phyloP scores from a whole-genome alignment of 2,797 vertebrate species.

The Yasuhikotakia modesta region DNA sequence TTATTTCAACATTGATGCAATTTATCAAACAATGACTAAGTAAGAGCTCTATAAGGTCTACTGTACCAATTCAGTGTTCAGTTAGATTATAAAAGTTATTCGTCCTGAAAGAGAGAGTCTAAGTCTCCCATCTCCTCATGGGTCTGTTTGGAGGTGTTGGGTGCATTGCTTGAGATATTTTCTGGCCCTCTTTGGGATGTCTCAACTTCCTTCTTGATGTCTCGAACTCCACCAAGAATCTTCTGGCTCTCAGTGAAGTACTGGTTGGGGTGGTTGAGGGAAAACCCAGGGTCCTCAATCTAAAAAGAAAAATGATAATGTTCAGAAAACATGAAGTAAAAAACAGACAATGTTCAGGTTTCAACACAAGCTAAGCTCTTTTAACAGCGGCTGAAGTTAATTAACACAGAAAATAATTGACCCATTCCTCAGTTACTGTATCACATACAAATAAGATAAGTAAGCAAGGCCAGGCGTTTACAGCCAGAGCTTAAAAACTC shows the following conservation, averaged over 20 bases:
- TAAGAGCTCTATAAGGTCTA: background rate
- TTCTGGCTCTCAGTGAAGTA: slow-evolving; percentile 95
- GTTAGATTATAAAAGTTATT: slow-evolving; percentile 35
- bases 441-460: background rate
- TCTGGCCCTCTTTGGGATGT: slow-evolving; percentile 66
- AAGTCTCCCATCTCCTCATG: slow-evolving; percentile 77
- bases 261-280: slow-evolving; percentile 95
- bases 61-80: background rate
- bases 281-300: slow-evolving; percentile 89
- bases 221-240: slow-evolving; percentile 80
- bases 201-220: slow-evolving; percentile 82
- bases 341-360: background rate
- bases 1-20: background rate
- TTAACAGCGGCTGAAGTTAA: background rate
- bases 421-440: background rate
- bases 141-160: slow-evolving; percentile 59
- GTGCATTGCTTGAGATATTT: slow-evolving; percentile 48
- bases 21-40: background rate
- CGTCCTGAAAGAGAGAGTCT: slow-evolving; percentile 83
- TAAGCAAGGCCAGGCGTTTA: background rate
- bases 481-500: background rate
- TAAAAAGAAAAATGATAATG: slow-evolving; percentile 63
- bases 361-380: background rate
- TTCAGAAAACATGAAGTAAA: slow-evolving; percentile 9
- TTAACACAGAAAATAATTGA: background rate